phyloP scores from a whole-genome alignment of 1,140 invertebrate genomes.

The Drosophila erecta region DNA sequence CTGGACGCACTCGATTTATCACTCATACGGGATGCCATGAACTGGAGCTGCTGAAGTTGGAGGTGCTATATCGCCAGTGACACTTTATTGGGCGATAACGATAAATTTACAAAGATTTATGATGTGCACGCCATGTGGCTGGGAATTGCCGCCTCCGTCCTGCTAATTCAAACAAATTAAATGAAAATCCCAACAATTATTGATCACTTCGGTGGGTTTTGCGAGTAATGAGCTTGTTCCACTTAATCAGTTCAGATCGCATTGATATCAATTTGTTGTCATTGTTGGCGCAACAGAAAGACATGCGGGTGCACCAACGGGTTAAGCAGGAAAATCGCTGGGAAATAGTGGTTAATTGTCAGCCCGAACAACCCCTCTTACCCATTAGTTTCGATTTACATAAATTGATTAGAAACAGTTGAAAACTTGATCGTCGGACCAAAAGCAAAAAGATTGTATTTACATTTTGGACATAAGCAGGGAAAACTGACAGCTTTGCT shows the following conservation, averaged over 20 bases:
- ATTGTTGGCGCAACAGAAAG: constrained; percentile 66
- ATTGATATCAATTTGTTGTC: constrained; percentile 73
- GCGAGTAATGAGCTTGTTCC: constrained; percentile 62
- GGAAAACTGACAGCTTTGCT: no score
- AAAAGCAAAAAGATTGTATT: no score
- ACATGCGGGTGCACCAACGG: constrained; percentile 43
- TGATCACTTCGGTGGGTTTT: constrained; percentile 47
- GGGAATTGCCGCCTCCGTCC: constrained; percentile 50
- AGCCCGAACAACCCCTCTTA: background rate
- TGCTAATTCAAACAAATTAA: constrained; percentile 80
- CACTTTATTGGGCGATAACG: constrained; percentile 81
- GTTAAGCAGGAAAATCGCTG: background rate
- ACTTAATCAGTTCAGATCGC: constrained; percentile 60
- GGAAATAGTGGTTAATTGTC: background rate
- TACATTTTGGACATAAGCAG: no score
- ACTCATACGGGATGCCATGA: constrained; percentile 26
- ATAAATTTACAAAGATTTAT: constrained; percentile 82
- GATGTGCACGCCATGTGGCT: constrained; percentile 34
- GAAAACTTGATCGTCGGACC: no score
- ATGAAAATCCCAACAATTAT: constrained; percentile 75
- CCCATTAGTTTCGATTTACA: background rate
- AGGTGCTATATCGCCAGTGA: constrained; percentile 48
- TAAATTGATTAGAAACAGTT: background rate
- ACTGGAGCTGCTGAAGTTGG: background rate
- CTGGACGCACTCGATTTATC: constrained; percentile 79